Conservation (phyloP, 2,797 vertebrate species). For the Rhinatrema bivittatum region DNA sequence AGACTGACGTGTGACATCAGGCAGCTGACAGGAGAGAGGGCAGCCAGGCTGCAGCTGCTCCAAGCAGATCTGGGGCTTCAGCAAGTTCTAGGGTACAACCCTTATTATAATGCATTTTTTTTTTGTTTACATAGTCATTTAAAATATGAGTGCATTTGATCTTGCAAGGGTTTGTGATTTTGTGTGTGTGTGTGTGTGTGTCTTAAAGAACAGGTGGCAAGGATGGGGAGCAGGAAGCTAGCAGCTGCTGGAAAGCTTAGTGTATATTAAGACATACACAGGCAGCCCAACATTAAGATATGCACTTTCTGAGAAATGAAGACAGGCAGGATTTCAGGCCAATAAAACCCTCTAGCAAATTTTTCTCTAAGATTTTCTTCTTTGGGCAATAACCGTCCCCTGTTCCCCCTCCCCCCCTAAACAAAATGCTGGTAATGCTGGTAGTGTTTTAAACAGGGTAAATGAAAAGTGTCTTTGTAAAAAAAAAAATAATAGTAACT, state of each 20-base stretch:
- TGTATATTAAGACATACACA: too few relatives aligned
- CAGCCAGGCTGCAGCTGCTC: conserved; percentile 53
- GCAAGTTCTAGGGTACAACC: conserved; percentile 1
- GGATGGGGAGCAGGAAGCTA: background rate
- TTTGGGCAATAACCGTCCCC: too few relatives aligned
- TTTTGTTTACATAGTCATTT: conserved; percentile 24
- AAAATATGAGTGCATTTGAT: conserved; percentile 33
- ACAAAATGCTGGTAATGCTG: too few relatives aligned
- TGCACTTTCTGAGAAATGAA: too few relatives aligned
- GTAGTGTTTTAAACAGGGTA: too few relatives aligned
- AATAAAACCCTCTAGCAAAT: too few relatives aligned
- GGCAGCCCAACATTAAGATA: too few relatives aligned
- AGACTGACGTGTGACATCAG: conserved; percentile 64
- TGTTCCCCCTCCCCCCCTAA: too few relatives aligned
- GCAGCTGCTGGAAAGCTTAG: conserved; percentile 27
- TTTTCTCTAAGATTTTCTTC: too few relatives aligned
- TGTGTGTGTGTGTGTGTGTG: background rate
- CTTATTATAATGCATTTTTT: conserved; percentile 31
- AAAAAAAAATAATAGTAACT: too few relatives aligned
- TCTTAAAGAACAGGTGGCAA: conserved; percentile 27
- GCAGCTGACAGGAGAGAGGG: conserved; percentile 47
- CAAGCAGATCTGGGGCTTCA: conserved; percentile 11
- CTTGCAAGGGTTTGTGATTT: conserved; percentile 7
- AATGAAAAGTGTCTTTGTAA: too few relatives aligned
- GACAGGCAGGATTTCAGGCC: too few relatives aligned